Evolutionary conservation across 2,797 vertebrate genomes (phyloP).

Genomic region (Philypnodon macrostomus): DNA sequence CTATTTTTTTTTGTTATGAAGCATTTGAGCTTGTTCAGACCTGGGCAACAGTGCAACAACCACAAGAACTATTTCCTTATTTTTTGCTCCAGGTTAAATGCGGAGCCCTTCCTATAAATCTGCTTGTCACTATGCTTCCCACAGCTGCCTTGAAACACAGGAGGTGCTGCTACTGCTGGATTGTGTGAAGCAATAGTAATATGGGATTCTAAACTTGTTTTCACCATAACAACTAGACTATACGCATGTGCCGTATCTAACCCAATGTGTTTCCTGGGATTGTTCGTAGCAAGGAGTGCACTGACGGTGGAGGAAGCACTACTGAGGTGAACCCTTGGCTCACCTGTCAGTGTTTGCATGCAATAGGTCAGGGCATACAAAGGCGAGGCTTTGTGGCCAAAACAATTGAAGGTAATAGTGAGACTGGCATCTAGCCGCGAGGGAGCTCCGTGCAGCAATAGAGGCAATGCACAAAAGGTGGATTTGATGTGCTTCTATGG

Average conservation of each 20-base stretch:
- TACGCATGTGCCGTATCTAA: background rate
- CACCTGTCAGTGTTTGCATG: constrained; percentile 62
- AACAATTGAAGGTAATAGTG: constrained; percentile 70
- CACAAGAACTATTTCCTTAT: constrained; percentile 37
- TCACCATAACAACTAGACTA: constrained; percentile 10
- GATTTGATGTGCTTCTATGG: constrained; percentile 33
- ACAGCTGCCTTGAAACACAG: constrained; percentile 38
- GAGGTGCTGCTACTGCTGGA: constrained; percentile 9
- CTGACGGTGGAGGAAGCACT: constrained; percentile 12
- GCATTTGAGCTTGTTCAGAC: constrained; percentile 33
- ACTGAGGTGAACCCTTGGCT: constrained; percentile 39
- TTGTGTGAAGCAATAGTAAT: constrained; percentile 26
- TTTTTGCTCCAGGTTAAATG: constrained; percentile 51
- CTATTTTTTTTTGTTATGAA: constrained; percentile 47
- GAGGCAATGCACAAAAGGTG: constrained; percentile 40
- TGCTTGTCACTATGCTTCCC: constrained; percentile 54
- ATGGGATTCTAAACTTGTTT: constrained; percentile 8
- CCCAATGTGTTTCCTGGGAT: constrained; percentile 9
- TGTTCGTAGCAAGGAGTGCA: constrained; percentile 13
- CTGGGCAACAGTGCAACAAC: constrained; percentile 25
- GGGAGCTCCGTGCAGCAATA: constrained; percentile 39
- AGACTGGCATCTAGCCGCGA: constrained; percentile 53
- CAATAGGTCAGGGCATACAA: constrained; percentile 52
- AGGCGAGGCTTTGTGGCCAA: constrained; percentile 60
- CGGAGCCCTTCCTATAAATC: constrained; percentile 59